Evolutionary conservation across 2,113 vertebrate species (phyloP).

Genomic region (Hyaena hyaena): DNA sequence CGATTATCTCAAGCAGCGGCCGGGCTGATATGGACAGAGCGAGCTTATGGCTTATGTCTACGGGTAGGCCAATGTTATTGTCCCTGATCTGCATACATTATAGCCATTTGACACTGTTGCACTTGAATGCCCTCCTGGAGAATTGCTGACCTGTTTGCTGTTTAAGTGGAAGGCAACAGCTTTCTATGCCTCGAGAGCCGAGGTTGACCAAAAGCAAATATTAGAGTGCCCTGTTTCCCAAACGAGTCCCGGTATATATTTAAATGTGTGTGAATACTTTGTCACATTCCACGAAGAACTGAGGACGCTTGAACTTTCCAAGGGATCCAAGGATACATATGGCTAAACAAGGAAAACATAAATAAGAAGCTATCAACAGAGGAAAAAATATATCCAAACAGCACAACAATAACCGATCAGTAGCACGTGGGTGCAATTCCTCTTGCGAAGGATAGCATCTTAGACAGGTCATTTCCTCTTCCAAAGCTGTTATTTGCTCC

Average conservation of each 20-base stretch:
- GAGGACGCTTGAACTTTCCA: neutral
- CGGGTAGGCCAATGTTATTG: neutral
- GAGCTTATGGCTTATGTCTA: neutral
- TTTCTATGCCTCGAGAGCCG: neutral
- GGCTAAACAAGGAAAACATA: neutral
- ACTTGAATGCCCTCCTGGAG: neutral
- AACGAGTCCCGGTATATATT: neutral
- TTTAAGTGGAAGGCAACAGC: neutral
- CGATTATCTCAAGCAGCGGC: constrained; percentile 32
- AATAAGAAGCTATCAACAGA: neutral
- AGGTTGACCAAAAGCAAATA: neutral
- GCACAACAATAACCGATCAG: neutral
- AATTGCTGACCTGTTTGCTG: neutral
- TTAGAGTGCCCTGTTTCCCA: neutral
- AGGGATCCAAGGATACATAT: neutral
- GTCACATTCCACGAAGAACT: neutral
- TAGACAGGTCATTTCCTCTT: neutral
- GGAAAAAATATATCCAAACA: neutral
- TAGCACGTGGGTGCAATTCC: neutral
- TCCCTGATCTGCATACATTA: constrained; percentile 16
- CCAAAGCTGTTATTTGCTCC: neutral
- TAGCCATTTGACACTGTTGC: neutral
- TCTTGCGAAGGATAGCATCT: neutral
- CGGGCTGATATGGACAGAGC: constrained; percentile 33
- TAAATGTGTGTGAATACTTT: neutral